Percentiles rank a stretch among this genome's conserved stretches.
Evolutionary conservation across 23 tunicate species (phyloP).

Genomic region (Corella eumyota): DNA sequence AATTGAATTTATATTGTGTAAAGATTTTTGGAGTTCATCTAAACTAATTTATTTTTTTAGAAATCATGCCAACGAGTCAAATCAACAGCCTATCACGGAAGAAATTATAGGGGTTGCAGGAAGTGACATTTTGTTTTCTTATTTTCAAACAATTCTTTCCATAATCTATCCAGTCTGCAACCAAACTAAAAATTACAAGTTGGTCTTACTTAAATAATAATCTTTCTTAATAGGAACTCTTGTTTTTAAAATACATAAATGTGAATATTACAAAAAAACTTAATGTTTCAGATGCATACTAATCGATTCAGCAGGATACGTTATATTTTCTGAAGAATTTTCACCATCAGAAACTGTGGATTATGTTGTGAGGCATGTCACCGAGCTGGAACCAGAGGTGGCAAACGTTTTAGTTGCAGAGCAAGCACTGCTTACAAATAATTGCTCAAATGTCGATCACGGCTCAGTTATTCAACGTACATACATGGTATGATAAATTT

Average conservation of each 20-base stretch:
- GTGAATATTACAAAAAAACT: background rate
- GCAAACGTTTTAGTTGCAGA: background rate
- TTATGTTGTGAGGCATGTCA: background rate
- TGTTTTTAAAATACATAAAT: background rate
- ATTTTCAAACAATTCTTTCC: background rate
- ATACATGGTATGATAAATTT: background rate
- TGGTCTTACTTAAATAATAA: background rate
- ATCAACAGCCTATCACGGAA: background rate
- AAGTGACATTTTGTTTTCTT: conserved; percentile 10
- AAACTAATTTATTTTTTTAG: no score
- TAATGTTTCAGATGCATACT: background rate
- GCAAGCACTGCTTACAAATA: background rate
- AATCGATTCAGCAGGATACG: background rate
- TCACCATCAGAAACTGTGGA: background rate
- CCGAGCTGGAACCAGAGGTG: background rate
- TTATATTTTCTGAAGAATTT: background rate
- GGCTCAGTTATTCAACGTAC: background rate
- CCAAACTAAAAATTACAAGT: background rate
- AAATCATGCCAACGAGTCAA: background rate
- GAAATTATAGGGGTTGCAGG: conserved; percentile 27
- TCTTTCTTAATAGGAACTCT: no score
- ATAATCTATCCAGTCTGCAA: background rate
- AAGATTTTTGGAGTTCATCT: no score
- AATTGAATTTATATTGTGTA: no score
- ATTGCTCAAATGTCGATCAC: background rate